Evolutionary conservation across 2,797 vertebrate genomes (phyloP).

Genomic region (Iguana delicatissima): DNA sequence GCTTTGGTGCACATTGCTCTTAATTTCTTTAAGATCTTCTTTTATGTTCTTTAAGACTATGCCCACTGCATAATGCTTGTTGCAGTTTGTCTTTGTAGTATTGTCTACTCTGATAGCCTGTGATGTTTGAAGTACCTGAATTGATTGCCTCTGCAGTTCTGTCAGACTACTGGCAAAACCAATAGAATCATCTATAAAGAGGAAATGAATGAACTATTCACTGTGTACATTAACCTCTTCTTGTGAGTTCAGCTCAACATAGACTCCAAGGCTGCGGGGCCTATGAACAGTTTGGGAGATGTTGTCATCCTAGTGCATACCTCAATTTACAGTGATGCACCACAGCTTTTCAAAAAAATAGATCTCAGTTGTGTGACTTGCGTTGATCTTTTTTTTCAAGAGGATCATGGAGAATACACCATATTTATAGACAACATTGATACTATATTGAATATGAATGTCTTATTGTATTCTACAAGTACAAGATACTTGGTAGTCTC

Average conservation of each 20-base stretch:
- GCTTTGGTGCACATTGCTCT: background rate
- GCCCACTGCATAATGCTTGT: background rate
- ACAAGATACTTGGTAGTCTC: background rate
- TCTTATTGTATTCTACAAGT: background rate
- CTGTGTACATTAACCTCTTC: background rate
- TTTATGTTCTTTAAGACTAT: background rate
- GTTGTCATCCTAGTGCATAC: background rate
- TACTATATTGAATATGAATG: background rate
- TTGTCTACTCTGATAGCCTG: background rate
- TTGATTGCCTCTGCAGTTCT: background rate
- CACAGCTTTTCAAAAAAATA: background rate
- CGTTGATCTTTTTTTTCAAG: background rate
- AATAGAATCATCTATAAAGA: background rate
- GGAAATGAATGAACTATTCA: background rate
- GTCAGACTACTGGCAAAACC: background rate
- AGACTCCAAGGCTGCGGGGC: background rate
- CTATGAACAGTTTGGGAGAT: background rate
- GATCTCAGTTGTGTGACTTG: too few relatives aligned
- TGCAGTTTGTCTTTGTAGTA: background rate
- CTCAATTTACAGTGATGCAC: background rate
- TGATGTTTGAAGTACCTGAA: background rate
- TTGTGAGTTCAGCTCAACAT: background rate
- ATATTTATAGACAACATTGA: background rate
- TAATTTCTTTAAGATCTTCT: background rate
- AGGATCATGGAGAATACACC: background rate